Conservation (phyloP, 2,797 vertebrate genomes). For the Nannoperca obscura region DNA sequence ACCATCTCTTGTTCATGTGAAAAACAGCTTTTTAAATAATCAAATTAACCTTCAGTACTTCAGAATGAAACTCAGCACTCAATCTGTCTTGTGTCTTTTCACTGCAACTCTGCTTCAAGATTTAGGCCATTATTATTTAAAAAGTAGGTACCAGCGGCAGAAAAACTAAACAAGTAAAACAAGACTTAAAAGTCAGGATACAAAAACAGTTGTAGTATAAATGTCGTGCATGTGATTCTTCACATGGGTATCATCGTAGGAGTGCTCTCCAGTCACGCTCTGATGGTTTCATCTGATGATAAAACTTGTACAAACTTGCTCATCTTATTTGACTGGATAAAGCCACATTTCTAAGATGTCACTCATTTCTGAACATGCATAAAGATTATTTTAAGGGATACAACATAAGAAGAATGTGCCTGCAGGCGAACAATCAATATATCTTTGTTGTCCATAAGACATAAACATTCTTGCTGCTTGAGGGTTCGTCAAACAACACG, state of each 20-base stretch:
- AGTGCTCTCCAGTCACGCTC: not conserved
- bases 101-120: no score
- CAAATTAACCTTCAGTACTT: no score
- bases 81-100: no score
- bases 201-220: not conserved
- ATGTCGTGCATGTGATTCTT: not conserved
- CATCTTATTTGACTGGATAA: not conserved
- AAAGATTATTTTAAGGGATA: not conserved
- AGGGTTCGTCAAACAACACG: constrained; percentile 39
- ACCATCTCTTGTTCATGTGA: not conserved
- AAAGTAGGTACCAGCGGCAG: no score
- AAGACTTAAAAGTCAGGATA: not conserved
- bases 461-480: not conserved
- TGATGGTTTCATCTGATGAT: not conserved
- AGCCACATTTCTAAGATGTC: constrained; percentile 9
- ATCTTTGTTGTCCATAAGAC: not conserved
- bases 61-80: no score
- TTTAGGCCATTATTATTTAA: no score
- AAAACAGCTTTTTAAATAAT: no score
- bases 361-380: not conserved
- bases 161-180: no score
- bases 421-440: fast-evolving
- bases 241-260: no score
- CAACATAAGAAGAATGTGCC: not conserved
- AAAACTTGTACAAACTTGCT: constrained; percentile 11